Conservation (phyloP, 2,113 vertebrate genomes). For the Rhinopithecus roxellana region DNA sequence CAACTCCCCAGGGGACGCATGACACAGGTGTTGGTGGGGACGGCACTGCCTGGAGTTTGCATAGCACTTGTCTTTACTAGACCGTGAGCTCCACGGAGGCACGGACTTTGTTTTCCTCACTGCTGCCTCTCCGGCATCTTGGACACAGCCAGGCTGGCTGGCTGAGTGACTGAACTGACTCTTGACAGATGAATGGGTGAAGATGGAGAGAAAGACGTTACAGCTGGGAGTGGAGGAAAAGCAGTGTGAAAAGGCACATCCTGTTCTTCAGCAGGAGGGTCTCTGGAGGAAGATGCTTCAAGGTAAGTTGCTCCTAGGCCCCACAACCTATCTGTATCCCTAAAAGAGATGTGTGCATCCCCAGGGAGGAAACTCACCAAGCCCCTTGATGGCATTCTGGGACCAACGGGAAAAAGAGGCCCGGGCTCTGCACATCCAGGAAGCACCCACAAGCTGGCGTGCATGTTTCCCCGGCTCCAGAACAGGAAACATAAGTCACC, state of each 20-base stretch:
- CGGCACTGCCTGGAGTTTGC: not conserved
- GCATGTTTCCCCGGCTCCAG: not conserved
- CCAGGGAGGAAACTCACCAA: not conserved
- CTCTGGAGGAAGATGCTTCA: not conserved
- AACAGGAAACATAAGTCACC: not conserved
- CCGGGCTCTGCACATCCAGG: rapidly evolving
- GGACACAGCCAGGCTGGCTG: not conserved
- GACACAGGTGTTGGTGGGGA: rapidly evolving
- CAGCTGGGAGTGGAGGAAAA: not conserved
- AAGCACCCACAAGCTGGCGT: not conserved
- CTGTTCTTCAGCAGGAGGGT: not conserved
- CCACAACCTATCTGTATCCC: not conserved
- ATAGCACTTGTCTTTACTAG: not conserved
- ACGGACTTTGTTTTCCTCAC: not conserved
- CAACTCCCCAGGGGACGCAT: rapidly evolving
- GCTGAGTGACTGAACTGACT: too few relatives aligned
- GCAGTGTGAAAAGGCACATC: too few relatives aligned
- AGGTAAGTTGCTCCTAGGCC: not conserved
- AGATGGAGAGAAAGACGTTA: not conserved
- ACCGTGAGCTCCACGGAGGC: too few relatives aligned
- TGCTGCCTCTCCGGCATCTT: not conserved
- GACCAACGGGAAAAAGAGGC: not conserved
- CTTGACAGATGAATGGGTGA: not conserved
- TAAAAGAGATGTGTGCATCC: not conserved
- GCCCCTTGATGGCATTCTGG: not conserved